Evolutionary conservation across 2,113 vertebrate genomes (phyloP).

Genomic region (Promerops cafer): DNA sequence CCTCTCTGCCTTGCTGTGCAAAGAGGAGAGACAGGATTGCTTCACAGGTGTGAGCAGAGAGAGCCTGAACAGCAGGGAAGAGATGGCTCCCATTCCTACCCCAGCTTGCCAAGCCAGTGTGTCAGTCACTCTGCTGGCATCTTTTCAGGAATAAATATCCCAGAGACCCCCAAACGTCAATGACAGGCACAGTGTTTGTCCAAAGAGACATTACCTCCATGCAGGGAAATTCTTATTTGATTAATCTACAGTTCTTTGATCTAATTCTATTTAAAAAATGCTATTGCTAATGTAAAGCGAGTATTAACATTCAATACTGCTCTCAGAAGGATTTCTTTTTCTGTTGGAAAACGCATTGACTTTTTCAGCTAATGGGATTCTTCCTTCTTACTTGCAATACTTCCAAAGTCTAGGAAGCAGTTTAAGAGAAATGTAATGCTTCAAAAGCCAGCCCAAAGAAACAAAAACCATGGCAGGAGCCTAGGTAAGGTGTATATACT

Average conservation of each 20-base stretch:
- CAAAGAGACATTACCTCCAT: not conserved
- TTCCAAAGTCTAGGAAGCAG: not conserved
- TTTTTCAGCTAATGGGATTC: not conserved
- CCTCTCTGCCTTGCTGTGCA: not conserved
- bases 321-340: not conserved
- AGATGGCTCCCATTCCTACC: not conserved
- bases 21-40: not conserved
- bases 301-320: conserved; percentile 3
- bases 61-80: not conserved
- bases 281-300: not conserved
- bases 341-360: not conserved
- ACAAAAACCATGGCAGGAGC: not conserved
- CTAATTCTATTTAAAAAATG: conserved; percentile 2
- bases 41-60: not conserved
- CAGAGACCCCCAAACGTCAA: not conserved
- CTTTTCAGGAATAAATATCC: not conserved
- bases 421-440: not conserved
- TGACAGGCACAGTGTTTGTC: not conserved
- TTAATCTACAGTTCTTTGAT: not conserved
- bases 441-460: not conserved
- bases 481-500: not conserved
- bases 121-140: not conserved
- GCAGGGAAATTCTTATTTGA: not conserved
- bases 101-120: not conserved
- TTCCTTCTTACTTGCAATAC: not conserved